These are phyloP conservation scores for Apomyelois bistriatella DNA, from an alignment of 2,888 invertebrate genomes.

Conservation along the genomic window DNA sequence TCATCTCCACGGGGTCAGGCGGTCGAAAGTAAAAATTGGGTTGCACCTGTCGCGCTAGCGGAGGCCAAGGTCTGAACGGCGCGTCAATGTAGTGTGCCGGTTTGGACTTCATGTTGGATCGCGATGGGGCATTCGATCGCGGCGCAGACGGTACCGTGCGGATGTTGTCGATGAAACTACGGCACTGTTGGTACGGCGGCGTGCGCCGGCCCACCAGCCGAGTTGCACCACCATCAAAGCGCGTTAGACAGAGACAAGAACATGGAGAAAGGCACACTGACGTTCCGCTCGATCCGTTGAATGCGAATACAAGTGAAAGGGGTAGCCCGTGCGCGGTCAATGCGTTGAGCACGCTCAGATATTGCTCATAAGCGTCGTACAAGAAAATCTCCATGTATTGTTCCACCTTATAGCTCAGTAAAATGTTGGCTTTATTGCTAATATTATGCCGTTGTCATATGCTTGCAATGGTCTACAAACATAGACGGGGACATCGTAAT, in stretches of 20 bases:
- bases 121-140: conserved; percentile 69
- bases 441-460: conserved; percentile 26
- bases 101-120: conserved; percentile 84
- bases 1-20: conserved; percentile 71
- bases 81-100: conserved; percentile 74
- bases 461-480: conserved; percentile 1
- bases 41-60: conserved; percentile 78
- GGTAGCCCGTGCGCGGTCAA: conserved; percentile 69
- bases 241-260: conserved; percentile 72
- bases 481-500: not conserved
- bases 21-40: conserved; percentile 74
- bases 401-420: conserved; percentile 22
- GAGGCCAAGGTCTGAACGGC: conserved; percentile 83
- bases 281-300: conserved; percentile 69
- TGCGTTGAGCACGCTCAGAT: conserved; percentile 49
- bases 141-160: conserved; percentile 66
- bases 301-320: conserved; percentile 76
- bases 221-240: conserved; percentile 47
- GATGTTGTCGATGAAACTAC: conserved; percentile 67
- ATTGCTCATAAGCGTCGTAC: conserved; percentile 41
- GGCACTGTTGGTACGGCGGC: conserved; percentile 65
- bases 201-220: conserved; percentile 61
- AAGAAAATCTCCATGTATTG: conserved; percentile 42
- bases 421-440: conserved; percentile 30
- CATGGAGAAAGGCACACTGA: conserved; percentile 72